Evolutionary conservation across 2,113 vertebrate species (phyloP), one percentile per base, ranked within the genome.

Genomic region (Hydropotes inermis): DNA sequence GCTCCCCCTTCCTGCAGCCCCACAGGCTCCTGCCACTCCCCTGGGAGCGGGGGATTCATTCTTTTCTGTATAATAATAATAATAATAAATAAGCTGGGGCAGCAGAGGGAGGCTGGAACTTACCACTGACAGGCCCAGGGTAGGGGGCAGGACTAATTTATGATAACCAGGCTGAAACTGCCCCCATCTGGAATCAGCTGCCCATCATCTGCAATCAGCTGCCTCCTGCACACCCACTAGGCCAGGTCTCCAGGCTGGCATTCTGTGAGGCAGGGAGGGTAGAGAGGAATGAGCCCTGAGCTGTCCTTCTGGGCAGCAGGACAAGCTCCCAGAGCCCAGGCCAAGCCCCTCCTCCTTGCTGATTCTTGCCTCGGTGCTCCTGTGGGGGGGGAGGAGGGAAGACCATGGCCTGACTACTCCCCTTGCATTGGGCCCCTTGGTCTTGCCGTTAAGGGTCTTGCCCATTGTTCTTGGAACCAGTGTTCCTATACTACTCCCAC

Each of bases 91-190:
- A 96, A 95, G 97, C 96, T 96, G 95, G 98, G 97, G 98, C 93
- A 96, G 97, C 98, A 98, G 98, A 98, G 97, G 98, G 98, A 98
- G 97, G 98, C 97, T 98, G 97, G 16, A 90, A 96, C 97, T 95
- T 97, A 97, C 96, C 97, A 95, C 95, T 94, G 97, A 97, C 97
- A 92, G 98, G 97, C 98, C 97, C 23, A 61, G 96, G 96, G 96
- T 86, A 94, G 97, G 91, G 94, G 98, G 97, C 86, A 89, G 67
- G 91, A 94, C 95, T 91, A 98, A 96, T 96, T 98, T 95, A 96
- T 97, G 95, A 85, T 96, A 93, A 97, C 93, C 98, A 97, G 96
- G 94, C 97, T 97, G 98, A 97, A 97, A 97, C 96, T 93, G 84
- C 96, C 39, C 97, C 92, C 95, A 93, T 91, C 98, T 97, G 97